Percentiles rank a stretch among this genome's conserved stretches.
phyloP scores from a whole-genome alignment of 2,888 invertebrate species.

The Gonocerus acuteangulatus region DNA sequence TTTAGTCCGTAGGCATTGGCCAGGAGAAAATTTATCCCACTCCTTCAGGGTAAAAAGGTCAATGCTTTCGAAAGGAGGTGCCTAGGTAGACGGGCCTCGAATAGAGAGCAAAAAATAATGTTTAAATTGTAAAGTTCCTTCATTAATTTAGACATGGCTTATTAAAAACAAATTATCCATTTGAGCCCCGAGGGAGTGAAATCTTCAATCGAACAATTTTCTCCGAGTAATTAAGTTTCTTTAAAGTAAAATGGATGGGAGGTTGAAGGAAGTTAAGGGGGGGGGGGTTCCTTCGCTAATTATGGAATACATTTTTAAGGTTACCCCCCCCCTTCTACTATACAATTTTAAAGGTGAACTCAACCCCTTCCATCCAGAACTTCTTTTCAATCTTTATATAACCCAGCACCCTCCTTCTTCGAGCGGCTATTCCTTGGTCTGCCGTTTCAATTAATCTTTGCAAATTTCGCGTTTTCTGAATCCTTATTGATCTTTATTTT shows the following conservation, averaged over 20 bases:
- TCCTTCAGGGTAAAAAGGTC: background rate
- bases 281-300: background rate
- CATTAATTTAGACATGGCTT: constrained; percentile 22
- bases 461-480: background rate
- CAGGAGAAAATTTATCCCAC: background rate
- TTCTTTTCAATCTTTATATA: background rate
- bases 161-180: constrained; percentile 24
- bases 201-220: constrained; percentile 17
- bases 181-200: background rate
- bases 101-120: background rate
- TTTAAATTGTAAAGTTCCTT: constrained; percentile 17
- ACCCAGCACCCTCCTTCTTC: background rate
- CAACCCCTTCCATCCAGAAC: background rate
- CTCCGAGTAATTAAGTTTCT: constrained; percentile 22
- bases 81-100: no score
- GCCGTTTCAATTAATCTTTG: background rate
- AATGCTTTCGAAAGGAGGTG: no score
- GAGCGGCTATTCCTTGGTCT: background rate
- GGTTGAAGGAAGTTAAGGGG: background rate
- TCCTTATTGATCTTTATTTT: no score
- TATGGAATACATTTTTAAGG: constrained; percentile 19
- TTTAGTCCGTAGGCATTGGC: no score
- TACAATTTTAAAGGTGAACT: background rate
- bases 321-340: background rate
- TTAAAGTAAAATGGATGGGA: background rate